Evolutionary conservation across 2,797 vertebrate genomes (phyloP), one percentile per base, ranked within the genome.

Genomic region (Acanthiza pusilla): DNA sequence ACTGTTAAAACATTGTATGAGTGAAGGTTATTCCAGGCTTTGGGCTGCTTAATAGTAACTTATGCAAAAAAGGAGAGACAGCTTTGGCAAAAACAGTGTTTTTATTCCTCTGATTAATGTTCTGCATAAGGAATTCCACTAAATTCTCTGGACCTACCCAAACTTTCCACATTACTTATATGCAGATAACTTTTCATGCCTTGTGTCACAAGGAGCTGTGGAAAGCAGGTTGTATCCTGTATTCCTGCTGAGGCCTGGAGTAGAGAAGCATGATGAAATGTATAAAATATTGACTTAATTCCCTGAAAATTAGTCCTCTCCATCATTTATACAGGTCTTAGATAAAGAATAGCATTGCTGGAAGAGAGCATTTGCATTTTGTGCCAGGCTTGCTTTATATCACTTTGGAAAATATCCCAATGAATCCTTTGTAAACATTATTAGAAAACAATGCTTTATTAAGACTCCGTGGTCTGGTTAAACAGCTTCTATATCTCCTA

Each of bases 201-300:
- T 47, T 47, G 7, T n/a, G 23, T 68, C 58, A 47, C 48, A 40
- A 48, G 62, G 36, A 82, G 6, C 45, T 58, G n/a, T 5, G 7
- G 48, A 88, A 55, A 53, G 38, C 0, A 48, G 26, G 17, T 60
- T 72, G 32, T 54, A 85, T 63, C 32, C 45, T 82, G 11, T 60
- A 11, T 43, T 88, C 57, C 54, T 77, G 70, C 88, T 85, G 74
- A 73, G 71, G 61, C 19, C 30, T 71, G 30, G 32, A 63, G 36
- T 21, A 77, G 47, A 62, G 63, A 34, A 74, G 4, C 54, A 13
- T 36, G 57, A 67, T 61, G 38, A 71, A 83, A 82, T 62, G 22
- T 32, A 67, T 87, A 63, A 93, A 93, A 85, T 93, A 89, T 22
- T 67, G 86, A 77, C 60, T 92, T 80, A 96, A 92, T 94, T 94